phyloP scores from a whole-genome alignment of 2,797 vertebrate genomes.

The Spinus pinus region DNA sequence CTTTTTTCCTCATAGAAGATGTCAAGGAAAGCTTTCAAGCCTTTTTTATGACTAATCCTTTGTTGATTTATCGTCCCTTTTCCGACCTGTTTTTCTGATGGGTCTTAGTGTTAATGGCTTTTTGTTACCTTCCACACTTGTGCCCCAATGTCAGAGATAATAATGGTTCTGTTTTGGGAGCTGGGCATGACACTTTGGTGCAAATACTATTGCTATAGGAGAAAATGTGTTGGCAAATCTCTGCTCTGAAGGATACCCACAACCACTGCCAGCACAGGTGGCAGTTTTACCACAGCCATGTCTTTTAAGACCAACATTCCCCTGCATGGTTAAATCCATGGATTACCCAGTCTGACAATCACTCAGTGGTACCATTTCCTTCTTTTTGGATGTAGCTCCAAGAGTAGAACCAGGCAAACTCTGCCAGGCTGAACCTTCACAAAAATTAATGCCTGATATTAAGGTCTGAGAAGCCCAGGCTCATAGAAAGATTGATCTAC shows the following conservation, averaged over 20 bases:
- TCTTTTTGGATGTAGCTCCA: background rate
- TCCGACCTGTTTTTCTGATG: background rate
- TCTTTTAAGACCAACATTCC: background rate
- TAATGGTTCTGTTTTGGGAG: background rate
- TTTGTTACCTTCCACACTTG: background rate
- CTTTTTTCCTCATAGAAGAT: background rate
- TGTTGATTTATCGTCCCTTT: background rate
- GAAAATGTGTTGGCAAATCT: background rate
- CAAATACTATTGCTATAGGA: background rate
- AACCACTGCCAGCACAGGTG: background rate
- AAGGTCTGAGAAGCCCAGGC: background rate
- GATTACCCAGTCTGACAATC: background rate
- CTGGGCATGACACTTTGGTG: background rate
- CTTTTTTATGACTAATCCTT: background rate
- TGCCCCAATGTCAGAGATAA: background rate
- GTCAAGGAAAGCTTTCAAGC: background rate
- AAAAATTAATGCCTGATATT: accelerated
- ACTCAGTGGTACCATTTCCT: background rate
- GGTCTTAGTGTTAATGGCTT: background rate
- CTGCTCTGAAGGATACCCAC: background rate
- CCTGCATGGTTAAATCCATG: background rate
- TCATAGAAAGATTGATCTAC: background rate
- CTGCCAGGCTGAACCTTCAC: background rate
- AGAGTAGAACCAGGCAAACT: background rate
- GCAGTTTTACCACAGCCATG: background rate